Percentiles rank a stretch among this genome's conserved stretches.
Conservation (phyloP, 2,113 vertebrate species). For the Dasypus novemcinctus region DNA sequence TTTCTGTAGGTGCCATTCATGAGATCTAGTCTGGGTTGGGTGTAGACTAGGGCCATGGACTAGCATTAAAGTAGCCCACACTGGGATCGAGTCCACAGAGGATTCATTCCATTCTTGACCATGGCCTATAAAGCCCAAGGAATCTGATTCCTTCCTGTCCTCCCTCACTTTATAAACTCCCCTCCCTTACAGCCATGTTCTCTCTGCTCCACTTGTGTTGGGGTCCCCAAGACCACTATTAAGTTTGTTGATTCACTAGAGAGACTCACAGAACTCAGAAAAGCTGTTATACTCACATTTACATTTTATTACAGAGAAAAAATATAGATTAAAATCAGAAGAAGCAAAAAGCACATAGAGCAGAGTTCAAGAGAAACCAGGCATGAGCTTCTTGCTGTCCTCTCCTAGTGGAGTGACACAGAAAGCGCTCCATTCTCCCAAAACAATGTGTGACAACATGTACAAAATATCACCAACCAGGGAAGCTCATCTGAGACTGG, state of each 20-base stretch:
- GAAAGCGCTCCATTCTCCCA: neutral
- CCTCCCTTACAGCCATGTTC: neutral
- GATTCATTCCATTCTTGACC: neutral
- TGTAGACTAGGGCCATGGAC: neutral
- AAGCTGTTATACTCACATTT: neutral
- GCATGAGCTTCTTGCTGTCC: neutral
- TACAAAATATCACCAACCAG: neutral
- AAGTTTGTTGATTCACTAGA: neutral
- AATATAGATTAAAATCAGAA: neutral
- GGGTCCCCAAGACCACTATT: neutral
- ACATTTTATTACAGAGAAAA: neutral
- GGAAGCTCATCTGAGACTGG: neutral
- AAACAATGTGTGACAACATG: neutral
- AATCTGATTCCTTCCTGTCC: neutral
- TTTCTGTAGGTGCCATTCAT: neutral
- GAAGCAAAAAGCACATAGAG: neutral
- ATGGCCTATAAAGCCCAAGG: neutral
- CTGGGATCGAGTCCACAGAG: neutral
- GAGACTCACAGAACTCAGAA: neutral
- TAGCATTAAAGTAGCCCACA: neutral
- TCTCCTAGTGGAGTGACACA: neutral
- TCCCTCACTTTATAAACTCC: neutral
- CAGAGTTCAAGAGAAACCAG: neutral
- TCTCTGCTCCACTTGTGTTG: neutral
- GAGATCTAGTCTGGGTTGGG: neutral